These are phyloP conservation scores for Acarapis woodi DNA, from an alignment of 1,140 invertebrate genomes.

Conservation along the genomic window DNA sequence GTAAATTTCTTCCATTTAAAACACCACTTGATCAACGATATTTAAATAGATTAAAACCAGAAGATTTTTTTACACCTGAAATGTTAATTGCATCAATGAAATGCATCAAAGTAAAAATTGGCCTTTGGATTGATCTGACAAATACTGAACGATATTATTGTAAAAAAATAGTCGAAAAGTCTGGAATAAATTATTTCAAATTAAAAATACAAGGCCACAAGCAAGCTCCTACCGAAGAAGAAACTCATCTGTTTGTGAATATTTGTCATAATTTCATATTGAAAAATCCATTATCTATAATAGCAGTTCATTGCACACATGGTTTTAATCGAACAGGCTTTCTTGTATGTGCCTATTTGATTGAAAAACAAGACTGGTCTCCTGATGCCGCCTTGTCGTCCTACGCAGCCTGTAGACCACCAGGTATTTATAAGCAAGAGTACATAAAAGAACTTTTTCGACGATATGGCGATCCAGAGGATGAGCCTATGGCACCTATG, in stretches of 20 bases:
- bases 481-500: constrained; percentile 32
- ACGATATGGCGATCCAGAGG: constrained; percentile 43
- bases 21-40: constrained; percentile 49
- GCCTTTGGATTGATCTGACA: constrained; percentile 84
- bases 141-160: constrained; percentile 81
- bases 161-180: constrained; percentile 29
- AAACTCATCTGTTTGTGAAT: constrained; percentile 16
- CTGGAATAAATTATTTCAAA: constrained; percentile 47
- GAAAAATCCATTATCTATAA: constrained; percentile 10
- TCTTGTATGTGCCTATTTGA: constrained; percentile 61
- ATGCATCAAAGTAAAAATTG: constrained; percentile 47
- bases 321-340: constrained; percentile 94
- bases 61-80: constrained; percentile 43
- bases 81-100: constrained; percentile 47
- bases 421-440: constrained; percentile 37
- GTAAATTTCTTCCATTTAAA: constrained; percentile 49
- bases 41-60: constrained; percentile 44
- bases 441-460: constrained; percentile 27
- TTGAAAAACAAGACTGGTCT: constrained; percentile 33
- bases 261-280: constrained; percentile 14
- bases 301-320: constrained; percentile 80
- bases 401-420: constrained; percentile 31
- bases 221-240: constrained; percentile 16
- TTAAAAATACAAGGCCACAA: constrained; percentile 41
- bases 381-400: constrained; percentile 43